These are phyloP conservation scores for Anthrax anthrax DNA, from an alignment of 2,888 invertebrate genomes.

Conservation along the genomic window DNA sequence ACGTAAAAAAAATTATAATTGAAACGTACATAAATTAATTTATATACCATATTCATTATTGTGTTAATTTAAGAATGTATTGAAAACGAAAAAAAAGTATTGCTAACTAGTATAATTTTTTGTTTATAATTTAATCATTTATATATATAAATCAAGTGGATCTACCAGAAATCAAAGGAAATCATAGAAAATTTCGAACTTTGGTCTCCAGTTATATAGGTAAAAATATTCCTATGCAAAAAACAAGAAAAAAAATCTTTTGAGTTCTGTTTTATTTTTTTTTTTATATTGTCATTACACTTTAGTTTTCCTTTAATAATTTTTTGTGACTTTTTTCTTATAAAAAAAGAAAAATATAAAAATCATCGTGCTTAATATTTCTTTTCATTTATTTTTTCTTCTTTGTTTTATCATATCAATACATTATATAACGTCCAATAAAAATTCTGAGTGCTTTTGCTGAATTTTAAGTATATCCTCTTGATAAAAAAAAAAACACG, in stretches of 20 bases:
- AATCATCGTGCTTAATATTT: background rate
- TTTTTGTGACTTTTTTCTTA: background rate
- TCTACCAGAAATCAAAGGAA: conserved; percentile 96
- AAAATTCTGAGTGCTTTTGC: too few species aligned
- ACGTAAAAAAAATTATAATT: too few species aligned
- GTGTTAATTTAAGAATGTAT: too few species aligned
- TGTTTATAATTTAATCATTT: conserved; percentile 23
- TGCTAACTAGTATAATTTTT: background rate
- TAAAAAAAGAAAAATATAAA: background rate
- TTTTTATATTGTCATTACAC: too few species aligned
- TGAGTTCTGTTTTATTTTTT: background rate
- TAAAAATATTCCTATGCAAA: conserved; percentile 37
- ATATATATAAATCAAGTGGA: conserved; percentile 60
- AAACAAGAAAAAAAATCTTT: background rate
- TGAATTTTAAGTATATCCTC: too few species aligned
- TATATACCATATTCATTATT: too few species aligned
- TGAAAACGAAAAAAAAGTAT: background rate
- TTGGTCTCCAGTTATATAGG: conserved; percentile 99
- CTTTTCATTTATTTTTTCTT: background rate
- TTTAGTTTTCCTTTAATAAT: too few species aligned
- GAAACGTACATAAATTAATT: too few species aligned
- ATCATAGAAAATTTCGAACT: conserved; percentile 98
- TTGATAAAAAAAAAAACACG: too few species aligned
- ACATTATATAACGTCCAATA: too few species aligned
- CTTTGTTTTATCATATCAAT: too few species aligned